phyloP scores from a whole-genome alignment of 2,113 vertebrate species.

The Hassar affinis region DNA sequence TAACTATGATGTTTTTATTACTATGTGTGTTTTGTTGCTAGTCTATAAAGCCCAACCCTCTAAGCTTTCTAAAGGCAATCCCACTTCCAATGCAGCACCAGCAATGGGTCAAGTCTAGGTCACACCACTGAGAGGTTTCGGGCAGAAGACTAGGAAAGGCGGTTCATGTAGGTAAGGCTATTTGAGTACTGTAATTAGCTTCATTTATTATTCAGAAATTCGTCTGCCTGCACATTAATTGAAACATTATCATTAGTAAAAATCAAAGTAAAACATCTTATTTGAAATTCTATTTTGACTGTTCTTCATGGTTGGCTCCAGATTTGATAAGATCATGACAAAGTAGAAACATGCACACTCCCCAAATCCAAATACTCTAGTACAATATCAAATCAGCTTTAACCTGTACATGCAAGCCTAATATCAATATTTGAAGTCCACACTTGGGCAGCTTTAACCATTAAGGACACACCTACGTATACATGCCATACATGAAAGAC shows the following conservation, averaged over 20 bases:
- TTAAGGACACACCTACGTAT: slow-evolving; percentile 11
- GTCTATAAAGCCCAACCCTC: background rate
- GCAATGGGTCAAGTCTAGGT: background rate
- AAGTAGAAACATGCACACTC: slow-evolving; percentile 13
- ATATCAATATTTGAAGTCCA: slow-evolving; percentile 40
- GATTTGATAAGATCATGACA: slow-evolving; percentile 26
- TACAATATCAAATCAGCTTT: slow-evolving; percentile 14
- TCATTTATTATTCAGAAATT: background rate
- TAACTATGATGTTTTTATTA: background rate
- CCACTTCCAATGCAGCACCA: no score
- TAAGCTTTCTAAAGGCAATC: background rate
- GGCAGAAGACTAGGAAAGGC: background rate
- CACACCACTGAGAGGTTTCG: background rate
- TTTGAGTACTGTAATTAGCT: background rate
- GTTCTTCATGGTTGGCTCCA: slow-evolving; percentile 3
- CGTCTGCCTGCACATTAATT: background rate
- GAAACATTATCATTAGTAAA: background rate
- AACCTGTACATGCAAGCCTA: slow-evolving; percentile 15
- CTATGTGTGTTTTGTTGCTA: background rate
- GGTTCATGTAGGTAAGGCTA: background rate
- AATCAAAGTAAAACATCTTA: background rate
- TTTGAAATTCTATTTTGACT: background rate
- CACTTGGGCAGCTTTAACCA: slow-evolving; percentile 4
- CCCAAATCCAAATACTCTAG: slow-evolving; percentile 27
- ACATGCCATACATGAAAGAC: background rate